Percentiles rank a stretch among this genome's conserved stretches.
Evolutionary conservation across 2,888 invertebrate species (phyloP).

Genomic region (Mimas tiliae): DNA sequence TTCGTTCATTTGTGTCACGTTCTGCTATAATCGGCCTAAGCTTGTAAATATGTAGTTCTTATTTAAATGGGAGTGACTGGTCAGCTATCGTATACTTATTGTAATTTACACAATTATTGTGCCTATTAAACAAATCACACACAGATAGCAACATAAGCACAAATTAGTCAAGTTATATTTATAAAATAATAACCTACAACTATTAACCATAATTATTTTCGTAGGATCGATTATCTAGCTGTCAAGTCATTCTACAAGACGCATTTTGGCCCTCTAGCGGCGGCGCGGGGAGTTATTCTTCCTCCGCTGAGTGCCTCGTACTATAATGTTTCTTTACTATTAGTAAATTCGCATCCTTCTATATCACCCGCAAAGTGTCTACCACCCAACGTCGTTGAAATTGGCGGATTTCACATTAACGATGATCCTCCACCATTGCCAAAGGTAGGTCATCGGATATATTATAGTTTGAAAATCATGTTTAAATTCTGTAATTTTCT

Average conservation of each 20-base stretch:
- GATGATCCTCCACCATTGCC: slow-evolving; percentile 53
- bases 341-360: slow-evolving; percentile 61
- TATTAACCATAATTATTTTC: not conserved
- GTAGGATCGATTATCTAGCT: slow-evolving; percentile 12
- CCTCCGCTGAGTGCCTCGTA: slow-evolving; percentile 47
- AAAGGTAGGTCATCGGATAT: slow-evolving; percentile 46
- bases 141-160: too few species aligned
- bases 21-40: too few species aligned
- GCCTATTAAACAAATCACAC: too few species aligned
- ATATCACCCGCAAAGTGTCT: slow-evolving; percentile 46
- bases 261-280: slow-evolving; percentile 48
- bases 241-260: slow-evolving; percentile 40
- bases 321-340: slow-evolving; percentile 54
- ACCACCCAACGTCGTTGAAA: slow-evolving; percentile 61
- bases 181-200: too few species aligned
- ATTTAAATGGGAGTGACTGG: too few species aligned
- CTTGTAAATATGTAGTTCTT: too few species aligned
- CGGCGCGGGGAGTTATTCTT: slow-evolving; percentile 47
- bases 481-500: too few species aligned
- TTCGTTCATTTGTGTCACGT: too few species aligned
- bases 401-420: slow-evolving; percentile 64
- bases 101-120: too few species aligned
- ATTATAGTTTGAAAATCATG: not conserved
- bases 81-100: too few species aligned
- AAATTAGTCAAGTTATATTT: too few species aligned